These are phyloP conservation scores for Zygaena filipendulae DNA, from an alignment of 2,888 invertebrate species.

Conservation along the genomic window DNA sequence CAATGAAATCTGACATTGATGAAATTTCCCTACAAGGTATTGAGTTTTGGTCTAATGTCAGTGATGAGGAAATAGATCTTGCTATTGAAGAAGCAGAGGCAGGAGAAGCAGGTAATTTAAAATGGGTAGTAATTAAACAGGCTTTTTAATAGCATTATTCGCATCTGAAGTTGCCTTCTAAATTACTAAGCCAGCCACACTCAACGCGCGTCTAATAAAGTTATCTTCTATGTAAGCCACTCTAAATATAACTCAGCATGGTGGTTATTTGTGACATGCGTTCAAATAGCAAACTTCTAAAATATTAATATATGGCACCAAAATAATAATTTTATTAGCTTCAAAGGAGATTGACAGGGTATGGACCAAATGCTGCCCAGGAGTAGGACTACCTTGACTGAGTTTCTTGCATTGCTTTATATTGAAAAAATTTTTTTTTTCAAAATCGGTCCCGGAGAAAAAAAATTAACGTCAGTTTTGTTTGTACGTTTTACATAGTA, in stretches of 20 bases:
- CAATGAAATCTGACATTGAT: conserved; percentile 97
- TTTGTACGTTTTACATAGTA: too few species aligned
- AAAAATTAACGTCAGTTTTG: too few species aligned
- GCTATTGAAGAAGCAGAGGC: conserved; percentile 96
- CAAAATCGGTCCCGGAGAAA: too few species aligned
- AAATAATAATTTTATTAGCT: conserved; percentile 4
- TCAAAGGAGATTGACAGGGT: too few species aligned
- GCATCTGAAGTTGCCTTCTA: too few species aligned
- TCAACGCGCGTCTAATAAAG: too few species aligned
- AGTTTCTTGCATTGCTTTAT: too few species aligned
- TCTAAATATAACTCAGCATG: conserved; percentile 5
- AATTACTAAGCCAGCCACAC: neutral
- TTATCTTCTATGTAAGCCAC: conserved; percentile 7
- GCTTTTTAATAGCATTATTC: neutral
- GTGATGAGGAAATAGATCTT: conserved; percentile 98
- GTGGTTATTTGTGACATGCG: conserved; percentile 4
- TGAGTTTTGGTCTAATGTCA: conserved; percentile 99
- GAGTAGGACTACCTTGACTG: too few species aligned
- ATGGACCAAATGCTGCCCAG: too few species aligned
- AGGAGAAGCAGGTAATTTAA: conserved; percentile 74
- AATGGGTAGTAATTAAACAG: too few species aligned
- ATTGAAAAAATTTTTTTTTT: too few species aligned
- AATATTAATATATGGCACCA: conserved; percentile 5
- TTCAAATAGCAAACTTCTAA: conserved; percentile 6
- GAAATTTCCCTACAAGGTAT: conserved; percentile 98